Evolutionary conservation across 1,140 invertebrate species (phyloP), one percentile per base, ranked within the genome.

Genomic region (Penaeus japonicus): DNA sequence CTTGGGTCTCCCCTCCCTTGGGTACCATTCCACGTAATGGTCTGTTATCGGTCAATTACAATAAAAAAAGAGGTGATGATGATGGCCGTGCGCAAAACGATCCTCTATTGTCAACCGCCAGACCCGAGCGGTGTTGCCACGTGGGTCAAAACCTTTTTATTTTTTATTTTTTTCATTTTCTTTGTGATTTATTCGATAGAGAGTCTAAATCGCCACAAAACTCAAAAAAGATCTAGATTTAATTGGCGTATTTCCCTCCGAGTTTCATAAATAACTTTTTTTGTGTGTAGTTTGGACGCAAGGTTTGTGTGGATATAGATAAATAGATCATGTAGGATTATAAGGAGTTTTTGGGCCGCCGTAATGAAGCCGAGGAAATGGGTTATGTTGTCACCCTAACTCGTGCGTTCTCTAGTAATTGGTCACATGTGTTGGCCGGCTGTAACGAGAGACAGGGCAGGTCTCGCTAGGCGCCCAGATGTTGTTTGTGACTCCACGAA

Each of bases 41-140:
- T 88, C 86, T 88, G 86, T 88, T 88, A 88, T 88, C 86, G 86
- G 86, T 88, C 86, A 88, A 88, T 88, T 88, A 88, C 86, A 88
- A 88, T 87, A 88, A 88, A 88, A 85, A 88, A 84, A 77, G 80
- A 88, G 85, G 75, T 55, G 86, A 83, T 77, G 86, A 88, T 88
- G 86, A 86, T 86, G 86, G 47, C 24, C 77, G 86, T 54, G 86
- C 86, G 86, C 86, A 87, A 88, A 84, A 62, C 86, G 86, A 88
- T 88, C 86, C 65, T 88, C 86, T 70, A 88, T 88, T 88, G 86
- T 88, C 86, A 84, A 70, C 53, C 62, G 22, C 65, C 65, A 22
- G 24, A 53, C 77, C 30, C 84, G 75, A 53, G 73, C 85, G 75
- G 86, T 81, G 86, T 87, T 87, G 79, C 86, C 79, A 35, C 39